These are phyloP conservation scores for Clunio marinus DNA, from an alignment of 2,888 invertebrate species.

Conservation along the genomic window DNA sequence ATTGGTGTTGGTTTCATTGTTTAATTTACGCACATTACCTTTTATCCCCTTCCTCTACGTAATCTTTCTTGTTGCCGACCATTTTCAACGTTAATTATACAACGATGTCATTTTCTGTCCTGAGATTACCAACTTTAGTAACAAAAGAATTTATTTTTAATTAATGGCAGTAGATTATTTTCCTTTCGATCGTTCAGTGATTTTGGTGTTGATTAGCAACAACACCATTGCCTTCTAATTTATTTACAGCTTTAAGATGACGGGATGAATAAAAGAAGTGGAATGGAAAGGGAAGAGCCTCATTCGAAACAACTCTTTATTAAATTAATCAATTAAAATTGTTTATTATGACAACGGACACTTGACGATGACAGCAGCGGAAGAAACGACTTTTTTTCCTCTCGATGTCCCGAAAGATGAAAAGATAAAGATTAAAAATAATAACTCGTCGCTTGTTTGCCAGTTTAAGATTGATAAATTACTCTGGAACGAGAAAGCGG, in stretches of 20 bases:
- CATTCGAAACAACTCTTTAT: too few species aligned
- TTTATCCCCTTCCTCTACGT: too few species aligned
- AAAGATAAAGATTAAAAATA: background rate
- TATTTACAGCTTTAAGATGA: too few species aligned
- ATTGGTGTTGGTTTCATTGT: background rate
- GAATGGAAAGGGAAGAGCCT: background rate
- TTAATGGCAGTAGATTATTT: background rate
- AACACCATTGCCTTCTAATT: too few species aligned
- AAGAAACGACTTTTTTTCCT: background rate
- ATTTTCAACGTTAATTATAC: background rate
- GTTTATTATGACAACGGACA: constrained; percentile 13
- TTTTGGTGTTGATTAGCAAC: too few species aligned
- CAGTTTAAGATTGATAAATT: constrained; percentile 21
- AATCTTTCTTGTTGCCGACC: background rate
- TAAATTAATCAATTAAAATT: background rate
- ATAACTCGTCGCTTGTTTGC: constrained; percentile 2
- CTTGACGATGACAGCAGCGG: background rate
- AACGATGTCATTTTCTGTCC: constrained; percentile 8
- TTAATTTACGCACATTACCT: too few species aligned
- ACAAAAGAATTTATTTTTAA: background rate
- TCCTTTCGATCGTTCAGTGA: too few species aligned
- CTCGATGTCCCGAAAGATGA: background rate
- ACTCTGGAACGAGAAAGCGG: background rate
- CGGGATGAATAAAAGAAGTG: too few species aligned
- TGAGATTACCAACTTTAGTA: too few species aligned